These are phyloP conservation scores for Platanista minor DNA, from an alignment of 2,113 vertebrate species.

Conservation along the genomic window DNA sequence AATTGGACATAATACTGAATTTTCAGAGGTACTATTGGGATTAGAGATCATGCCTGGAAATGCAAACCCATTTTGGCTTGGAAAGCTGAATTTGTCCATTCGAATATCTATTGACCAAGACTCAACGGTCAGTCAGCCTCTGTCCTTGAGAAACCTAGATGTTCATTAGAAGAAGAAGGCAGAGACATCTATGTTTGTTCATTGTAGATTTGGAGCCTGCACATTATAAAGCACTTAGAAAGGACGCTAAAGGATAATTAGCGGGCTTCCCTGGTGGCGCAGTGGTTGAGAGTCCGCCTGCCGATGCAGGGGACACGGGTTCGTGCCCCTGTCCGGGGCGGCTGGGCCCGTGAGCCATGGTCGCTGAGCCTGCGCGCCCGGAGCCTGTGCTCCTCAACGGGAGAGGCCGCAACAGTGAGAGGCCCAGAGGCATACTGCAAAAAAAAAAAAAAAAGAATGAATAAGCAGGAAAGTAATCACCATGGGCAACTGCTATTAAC, in stretches of 20 bases:
- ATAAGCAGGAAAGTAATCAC: neutral
- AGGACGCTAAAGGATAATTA: neutral
- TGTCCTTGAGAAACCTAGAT: neutral
- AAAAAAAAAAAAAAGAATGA: neutral
- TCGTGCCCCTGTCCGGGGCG: too few relatives aligned
- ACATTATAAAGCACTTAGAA: neutral
- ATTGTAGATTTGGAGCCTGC: neutral
- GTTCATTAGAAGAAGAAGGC: neutral
- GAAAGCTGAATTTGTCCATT: neutral
- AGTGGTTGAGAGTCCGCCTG: too few relatives aligned
- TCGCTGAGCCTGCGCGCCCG: too few relatives aligned
- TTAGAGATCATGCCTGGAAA: neutral
- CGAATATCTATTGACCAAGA: neutral
- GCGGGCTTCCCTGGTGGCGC: too few relatives aligned
- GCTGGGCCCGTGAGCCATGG: too few relatives aligned
- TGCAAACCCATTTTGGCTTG: neutral
- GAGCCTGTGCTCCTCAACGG: too few relatives aligned
- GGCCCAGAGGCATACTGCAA: too few relatives aligned
- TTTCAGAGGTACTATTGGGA: neutral
- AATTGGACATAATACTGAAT: rapidly evolving
- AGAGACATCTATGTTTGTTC: neutral
- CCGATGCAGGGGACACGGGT: too few relatives aligned
- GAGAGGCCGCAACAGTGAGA: too few relatives aligned
- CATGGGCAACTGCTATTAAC: neutral
- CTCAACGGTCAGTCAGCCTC: neutral